These are phyloP conservation scores for Enteromius paludinosus DNA, from an alignment of 2,797 vertebrate species.

Conservation along the genomic window DNA sequence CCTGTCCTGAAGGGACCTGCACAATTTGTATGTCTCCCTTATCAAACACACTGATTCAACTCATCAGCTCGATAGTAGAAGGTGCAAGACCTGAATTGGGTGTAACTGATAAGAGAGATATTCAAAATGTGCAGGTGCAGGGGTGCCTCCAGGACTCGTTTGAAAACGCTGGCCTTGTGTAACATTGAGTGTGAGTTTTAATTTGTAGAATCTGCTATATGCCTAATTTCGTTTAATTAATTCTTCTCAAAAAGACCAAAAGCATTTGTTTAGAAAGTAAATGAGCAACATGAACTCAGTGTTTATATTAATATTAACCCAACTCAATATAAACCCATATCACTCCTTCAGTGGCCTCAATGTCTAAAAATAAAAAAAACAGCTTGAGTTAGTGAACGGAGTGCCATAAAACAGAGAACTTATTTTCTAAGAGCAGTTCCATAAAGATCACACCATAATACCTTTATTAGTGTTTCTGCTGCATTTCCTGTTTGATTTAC, in stretches of 20 bases:
- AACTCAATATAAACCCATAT: background rate
- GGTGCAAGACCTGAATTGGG: no score
- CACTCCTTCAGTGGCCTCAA: background rate
- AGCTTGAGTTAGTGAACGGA: background rate
- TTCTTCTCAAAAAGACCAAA: background rate
- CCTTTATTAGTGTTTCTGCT: slow-evolving; percentile 78
- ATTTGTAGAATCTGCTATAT: background rate
- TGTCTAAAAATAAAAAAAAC: background rate
- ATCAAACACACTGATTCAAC: no score
- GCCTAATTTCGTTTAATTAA: background rate
- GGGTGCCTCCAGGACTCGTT: no score
- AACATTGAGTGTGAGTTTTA: background rate
- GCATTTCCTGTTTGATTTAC: slow-evolving; percentile 81
- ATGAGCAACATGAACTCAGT: background rate
- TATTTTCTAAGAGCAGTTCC: slow-evolving; percentile 60
- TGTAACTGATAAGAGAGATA: no score
- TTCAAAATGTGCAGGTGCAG: no score
- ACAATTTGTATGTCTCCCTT: no score
- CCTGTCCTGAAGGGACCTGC: no score
- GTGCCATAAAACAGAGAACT: background rate
- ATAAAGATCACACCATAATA: slow-evolving; percentile 74
- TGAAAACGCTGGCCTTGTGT: no score
- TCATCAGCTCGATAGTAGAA: no score
- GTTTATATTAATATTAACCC: background rate
- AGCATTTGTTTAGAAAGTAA: background rate